phyloP scores from a whole-genome alignment of 2,797 vertebrate species.

The Helicolenus hilgendorfi region DNA sequence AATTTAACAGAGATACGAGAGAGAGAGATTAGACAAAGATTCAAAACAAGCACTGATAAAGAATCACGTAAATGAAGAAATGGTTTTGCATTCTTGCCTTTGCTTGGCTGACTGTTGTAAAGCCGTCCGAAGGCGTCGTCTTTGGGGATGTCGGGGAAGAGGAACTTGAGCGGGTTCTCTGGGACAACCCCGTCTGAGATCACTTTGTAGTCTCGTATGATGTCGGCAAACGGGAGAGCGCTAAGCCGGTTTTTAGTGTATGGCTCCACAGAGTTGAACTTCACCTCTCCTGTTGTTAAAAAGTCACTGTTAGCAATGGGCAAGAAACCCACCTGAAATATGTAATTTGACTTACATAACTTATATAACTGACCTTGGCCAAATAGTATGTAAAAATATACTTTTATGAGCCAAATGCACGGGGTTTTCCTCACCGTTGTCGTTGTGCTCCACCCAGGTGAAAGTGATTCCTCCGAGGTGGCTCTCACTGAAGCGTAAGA shows the following conservation, averaged over 20 bases:
- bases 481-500: conserved; percentile 97
- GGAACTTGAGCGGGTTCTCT: conserved; percentile 96
- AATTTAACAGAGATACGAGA: conserved; percentile 29
- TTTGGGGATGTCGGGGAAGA: conserved; percentile 97
- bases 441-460: conserved; percentile 96
- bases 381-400: not conserved
- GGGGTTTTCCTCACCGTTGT: conserved; percentile 90
- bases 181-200: conserved; percentile 95
- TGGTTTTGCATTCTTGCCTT: conserved; percentile 86
- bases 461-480: conserved; percentile 98
- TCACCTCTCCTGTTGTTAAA: conserved; percentile 91
- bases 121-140: conserved; percentile 97
- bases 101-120: conserved; percentile 96
- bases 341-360: not conserved
- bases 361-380: not conserved
- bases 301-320: not conserved
- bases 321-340: not conserved
- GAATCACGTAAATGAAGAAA: not conserved
- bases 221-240: conserved; percentile 96
- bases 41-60: not conserved
- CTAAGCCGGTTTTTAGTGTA: conserved; percentile 96
- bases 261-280: conserved; percentile 97
- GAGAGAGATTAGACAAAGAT: not conserved
- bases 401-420: not conserved
- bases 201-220: conserved; percentile 97